Base-by-base conservation (phyloP, 2,797 vertebrate genomes). In the Rhodeus uyekii region DNA sequence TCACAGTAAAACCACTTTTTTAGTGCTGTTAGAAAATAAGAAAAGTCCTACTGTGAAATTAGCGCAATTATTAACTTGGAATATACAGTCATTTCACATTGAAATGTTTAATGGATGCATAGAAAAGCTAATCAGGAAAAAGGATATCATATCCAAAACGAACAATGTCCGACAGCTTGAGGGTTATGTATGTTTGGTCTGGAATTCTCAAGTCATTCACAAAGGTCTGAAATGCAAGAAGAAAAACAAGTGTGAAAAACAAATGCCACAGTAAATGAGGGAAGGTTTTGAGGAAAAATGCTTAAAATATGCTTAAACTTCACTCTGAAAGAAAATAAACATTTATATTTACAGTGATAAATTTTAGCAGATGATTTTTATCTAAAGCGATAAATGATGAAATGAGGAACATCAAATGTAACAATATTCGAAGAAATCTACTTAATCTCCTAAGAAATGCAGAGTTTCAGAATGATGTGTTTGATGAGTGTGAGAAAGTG, bases 131-230 rank as follows among this genome's bases (percentile, higher is more conserved):
- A n/a, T 14, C 13, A 38, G 22, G 9, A 32, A 44, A 74, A 94
- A 98, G 97, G 98, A 98, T 99, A 99, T 99, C 97, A 0, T 99
- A 99, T 93, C 98, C 98, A 0, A 99, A 99, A 86, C 98, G 98
- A 87, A 99, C 92, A 79, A 96, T 93, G 32, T 99, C 98, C 0
- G 96, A 96, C 82, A 97, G 93, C 86, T 96, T 97, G 65, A 99
- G 94, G 3, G 96, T 96, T 89, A 99, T 93, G 87, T 99, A 99
- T 68, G 96, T 98, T 94, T 99, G 98, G 90, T 99, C 98, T 3
- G 98, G 98, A 89, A 99, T 98, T 90, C 97, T 96, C 87, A 97
- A 92, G 2, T 99, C 97, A 10, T 99, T 99, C 87, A 99, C 97
- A 69, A 99, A 99, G 0, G 98, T 99, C 98, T 99, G 14, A 81